Evolutionary conservation across 2,888 invertebrate species (phyloP), one percentile per base, ranked within the genome.

Genomic region (Hypomecis punctinalis): DNA sequence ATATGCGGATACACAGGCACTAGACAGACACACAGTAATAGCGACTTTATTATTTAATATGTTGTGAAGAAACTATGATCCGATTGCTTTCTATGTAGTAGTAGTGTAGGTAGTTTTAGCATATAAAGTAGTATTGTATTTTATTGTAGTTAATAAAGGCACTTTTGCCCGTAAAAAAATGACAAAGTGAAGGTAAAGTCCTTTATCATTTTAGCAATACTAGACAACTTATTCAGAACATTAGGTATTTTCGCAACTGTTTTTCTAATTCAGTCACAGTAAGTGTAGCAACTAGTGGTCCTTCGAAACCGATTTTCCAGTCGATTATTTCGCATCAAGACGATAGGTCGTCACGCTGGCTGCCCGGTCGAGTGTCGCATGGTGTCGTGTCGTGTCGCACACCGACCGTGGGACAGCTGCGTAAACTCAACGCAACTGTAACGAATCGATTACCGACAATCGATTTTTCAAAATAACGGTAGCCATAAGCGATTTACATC

Each of bases 381-480:
- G 69, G 67, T 71, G 72, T 74, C 68, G 70, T 58, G 64, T 67
- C 66, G 67, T 61, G 70, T 67, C 70, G 67, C 66, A 53, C 40
- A 76, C 76, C 73, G 82, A 88, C 88, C 91, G 91, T 91, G 92
- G 91, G 92, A 65, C 77, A 78, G 79, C 89, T 84, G 86, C 87
- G 86, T 85, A 84, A 87, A 85, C 86, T 80, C 83, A 84, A 90
- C 85, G 90, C 88, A 87, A 90, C 91, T 86, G 89, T 83, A 75
- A 83, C 89, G 62, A 89, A 93, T 89, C 88, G 90, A 91, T 93
- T 91, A 84, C 74, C 75, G 77, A 83, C 81, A 89, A 90, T 89
- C 89, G 90, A 90, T 90, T 91, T 91, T 91, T 89, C 88, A 85
- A 88, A 86, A 90, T 92, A 93, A 92, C 92, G 91, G 92, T 84